These are phyloP conservation scores for Cottus gobio DNA, from an alignment of 2,113 vertebrate species.

Conservation along the genomic window DNA sequence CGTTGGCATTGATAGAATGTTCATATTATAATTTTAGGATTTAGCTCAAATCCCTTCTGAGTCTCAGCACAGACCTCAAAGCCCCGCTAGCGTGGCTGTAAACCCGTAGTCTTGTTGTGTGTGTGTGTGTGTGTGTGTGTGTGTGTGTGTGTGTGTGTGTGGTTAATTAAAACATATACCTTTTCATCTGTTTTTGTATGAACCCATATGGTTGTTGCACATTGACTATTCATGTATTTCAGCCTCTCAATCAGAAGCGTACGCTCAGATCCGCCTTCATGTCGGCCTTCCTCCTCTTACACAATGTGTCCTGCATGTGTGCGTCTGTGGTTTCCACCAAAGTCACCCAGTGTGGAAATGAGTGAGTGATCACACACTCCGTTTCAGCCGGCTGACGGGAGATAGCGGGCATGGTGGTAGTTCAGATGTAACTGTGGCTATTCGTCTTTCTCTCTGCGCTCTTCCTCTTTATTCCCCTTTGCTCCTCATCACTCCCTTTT, in stretches of 20 bases:
- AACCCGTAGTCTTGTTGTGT: background rate
- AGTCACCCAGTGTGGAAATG: slow-evolving; percentile 60
- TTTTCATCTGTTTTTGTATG: background rate
- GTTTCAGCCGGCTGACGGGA: slow-evolving; percentile 9
- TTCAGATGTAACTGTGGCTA: slow-evolving; percentile 34
- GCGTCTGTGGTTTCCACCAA: slow-evolving; percentile 51
- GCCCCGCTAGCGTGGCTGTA: too few relatives aligned
- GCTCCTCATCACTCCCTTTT: background rate
- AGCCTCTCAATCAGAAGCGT: background rate
- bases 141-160: too few relatives aligned
- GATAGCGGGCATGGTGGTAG: slow-evolving; percentile 35
- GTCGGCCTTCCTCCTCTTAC: slow-evolving; percentile 14
- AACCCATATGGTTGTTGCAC: background rate
- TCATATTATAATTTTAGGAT: background rate
- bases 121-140: background rate
- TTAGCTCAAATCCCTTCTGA: background rate
- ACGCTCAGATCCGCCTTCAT: slow-evolving; percentile 17
- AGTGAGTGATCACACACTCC: slow-evolving; percentile 28
- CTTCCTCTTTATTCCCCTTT: background rate
- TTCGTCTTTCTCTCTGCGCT: slow-evolving; percentile 17
- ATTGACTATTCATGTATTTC: slow-evolving; percentile 1
- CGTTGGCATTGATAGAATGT: background rate
- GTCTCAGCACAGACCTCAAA: background rate
- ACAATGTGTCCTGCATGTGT: slow-evolving; percentile 44
- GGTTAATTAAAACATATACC: background rate